phyloP scores from a whole-genome alignment of 2,888 invertebrate genomes.

The Trisateles emortualis region DNA sequence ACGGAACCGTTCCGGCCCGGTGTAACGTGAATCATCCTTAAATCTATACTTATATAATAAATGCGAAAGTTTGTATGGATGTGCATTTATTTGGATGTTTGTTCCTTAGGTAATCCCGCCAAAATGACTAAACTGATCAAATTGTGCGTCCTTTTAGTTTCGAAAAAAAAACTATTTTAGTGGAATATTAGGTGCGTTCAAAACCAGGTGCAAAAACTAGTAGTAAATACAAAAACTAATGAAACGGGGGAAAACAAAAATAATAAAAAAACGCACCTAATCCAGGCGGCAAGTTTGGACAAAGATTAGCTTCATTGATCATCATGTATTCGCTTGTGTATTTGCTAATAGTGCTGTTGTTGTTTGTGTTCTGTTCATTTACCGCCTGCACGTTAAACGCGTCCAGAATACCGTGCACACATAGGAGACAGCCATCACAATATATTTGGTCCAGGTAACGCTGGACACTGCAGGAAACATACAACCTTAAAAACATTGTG shows the following conservation, averaged over 20 bases:
- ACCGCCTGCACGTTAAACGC: background rate
- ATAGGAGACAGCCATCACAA: background rate
- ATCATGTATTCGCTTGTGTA: background rate
- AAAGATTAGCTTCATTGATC: constrained; percentile 8
- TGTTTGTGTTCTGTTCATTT: background rate
- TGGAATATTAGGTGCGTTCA: no score
- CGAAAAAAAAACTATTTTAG: no score
- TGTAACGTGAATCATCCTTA: no score
- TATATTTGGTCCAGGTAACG: background rate
- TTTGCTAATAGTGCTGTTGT: background rate
- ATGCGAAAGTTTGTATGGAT: no score
- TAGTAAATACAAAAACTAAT: background rate
- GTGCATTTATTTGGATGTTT: no score
- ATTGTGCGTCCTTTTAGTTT: no score
- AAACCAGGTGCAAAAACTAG: no score
- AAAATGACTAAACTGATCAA: no score
- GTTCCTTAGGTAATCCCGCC: no score
- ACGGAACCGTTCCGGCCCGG: no score
- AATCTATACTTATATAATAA: no score
- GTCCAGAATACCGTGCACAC: background rate
- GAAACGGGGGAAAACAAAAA: background rate
- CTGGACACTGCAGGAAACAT: background rate
- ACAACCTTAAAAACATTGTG: no score
- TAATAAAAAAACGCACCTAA: constrained; percentile 37
- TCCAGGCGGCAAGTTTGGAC: constrained; percentile 48